These are phyloP conservation scores for Halisarca cf. caerulea DNA, from an alignment of 37 sponge, comb jelly and placozoan species.

Conservation along the genomic window DNA sequence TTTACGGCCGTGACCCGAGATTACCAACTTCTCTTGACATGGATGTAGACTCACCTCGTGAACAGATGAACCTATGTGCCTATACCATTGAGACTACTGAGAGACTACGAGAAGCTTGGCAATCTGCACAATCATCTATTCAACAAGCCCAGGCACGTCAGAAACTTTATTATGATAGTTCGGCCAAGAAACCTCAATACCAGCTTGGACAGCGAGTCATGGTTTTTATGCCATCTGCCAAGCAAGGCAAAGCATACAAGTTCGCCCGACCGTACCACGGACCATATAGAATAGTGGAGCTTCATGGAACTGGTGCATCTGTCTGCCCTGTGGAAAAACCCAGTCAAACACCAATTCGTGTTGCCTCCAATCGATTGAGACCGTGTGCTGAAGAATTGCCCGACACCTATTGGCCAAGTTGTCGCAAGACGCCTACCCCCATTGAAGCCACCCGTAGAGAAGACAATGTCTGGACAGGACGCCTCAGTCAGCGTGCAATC, in stretches of 20 bases:
- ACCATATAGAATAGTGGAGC: conserved; percentile 11
- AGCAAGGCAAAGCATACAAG: conserved; percentile 1
- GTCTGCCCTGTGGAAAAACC: conserved; percentile 22
- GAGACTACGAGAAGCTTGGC: conserved; percentile 32
- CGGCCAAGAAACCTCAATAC: not conserved
- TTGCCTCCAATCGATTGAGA: conserved; percentile 18
- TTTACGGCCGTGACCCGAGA: conserved; percentile 53
- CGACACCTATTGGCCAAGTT: no score
- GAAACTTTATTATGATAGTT: conserved; percentile 26
- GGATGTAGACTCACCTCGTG: not conserved
- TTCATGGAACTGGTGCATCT: not conserved
- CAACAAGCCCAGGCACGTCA: conserved; percentile 24
- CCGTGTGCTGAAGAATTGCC: not conserved
- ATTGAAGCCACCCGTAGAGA: no score
- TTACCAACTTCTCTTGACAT: conserved; percentile 27
- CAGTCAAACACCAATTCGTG: not conserved
- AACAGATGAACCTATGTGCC: not conserved
- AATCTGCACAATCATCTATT: conserved; percentile 20
- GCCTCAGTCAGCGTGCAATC: no score
- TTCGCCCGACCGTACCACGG: conserved; percentile 25
- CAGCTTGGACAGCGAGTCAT: conserved; percentile 27
- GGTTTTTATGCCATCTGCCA: conserved; percentile 27
- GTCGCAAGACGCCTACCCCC: no score
- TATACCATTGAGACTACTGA: conserved; percentile 16
- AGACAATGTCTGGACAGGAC: no score